Base-by-base conservation (phyloP, 2,888 invertebrate species). In the Linnaemya vulpina region DNA sequence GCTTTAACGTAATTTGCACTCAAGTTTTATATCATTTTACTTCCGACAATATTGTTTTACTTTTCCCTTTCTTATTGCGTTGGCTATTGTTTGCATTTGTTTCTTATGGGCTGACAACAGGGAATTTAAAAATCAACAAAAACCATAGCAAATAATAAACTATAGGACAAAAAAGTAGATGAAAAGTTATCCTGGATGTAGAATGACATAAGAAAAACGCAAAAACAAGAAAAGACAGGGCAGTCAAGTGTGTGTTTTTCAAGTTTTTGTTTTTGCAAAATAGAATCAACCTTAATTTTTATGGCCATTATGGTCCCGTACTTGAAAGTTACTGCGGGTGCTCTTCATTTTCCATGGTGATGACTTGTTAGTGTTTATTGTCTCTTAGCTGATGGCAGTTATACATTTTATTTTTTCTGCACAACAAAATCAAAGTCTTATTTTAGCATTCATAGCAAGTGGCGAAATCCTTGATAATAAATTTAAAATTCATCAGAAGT, bases 1-100 rank as follows among this genome's bases (percentile, higher is more conserved):
- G 51, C 62, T 74, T 79, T 25, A 40, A 22, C 67, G 51, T 80
- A 76, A 84, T 84, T 83, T 84, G 60, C 80, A 83, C 73, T 82
- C 62, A 76, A 86, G 62, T 51, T 83, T 79, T 78, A 25, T 75
- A 68, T 83, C 68, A 46, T 75, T 82, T 74, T 78, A 40, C 74
- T 82, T 49, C 55, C 10, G 68, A 67, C 22, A 17, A n/a, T 67
- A 35, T 67, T 65, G 20, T 62, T 22, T 70, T 30, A 30, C 11
- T 43, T 20, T 35, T 30, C 3, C 73, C 30, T 67, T 58, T 49
- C 5, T 17, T n/a, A 22, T 46, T 15, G 1, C 46, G 22, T 17
- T 35, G 20, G 25, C n/a, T 15, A 22, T 20, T 76, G 43, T 38
- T 65, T 30, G n/a, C 20, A 46, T 60, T 77, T 17, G 20, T 46